A percentile compares a stretch with the other conserved stretches of the same genome.
These are phyloP conservation scores for Nemotelus pantherinus DNA, from an alignment of 2,888 invertebrate species.

Conservation along the genomic window DNA sequence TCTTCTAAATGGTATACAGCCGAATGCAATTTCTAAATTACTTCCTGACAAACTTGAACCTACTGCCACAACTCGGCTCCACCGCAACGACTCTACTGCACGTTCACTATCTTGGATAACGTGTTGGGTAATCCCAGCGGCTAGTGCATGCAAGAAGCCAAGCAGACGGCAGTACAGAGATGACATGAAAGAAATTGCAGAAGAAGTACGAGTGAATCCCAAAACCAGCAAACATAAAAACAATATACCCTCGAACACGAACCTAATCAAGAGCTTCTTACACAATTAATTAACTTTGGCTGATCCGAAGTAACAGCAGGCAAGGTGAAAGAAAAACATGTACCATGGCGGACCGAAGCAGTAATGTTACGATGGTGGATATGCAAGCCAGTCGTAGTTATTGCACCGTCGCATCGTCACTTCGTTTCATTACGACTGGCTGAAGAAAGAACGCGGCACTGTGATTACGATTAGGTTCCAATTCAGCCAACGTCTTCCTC, in stretches of 20 bases:
- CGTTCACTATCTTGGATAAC: constrained; percentile 17
- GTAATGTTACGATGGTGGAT: not conserved
- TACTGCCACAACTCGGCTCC: constrained; percentile 2
- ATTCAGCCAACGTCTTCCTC: constrained; percentile 29
- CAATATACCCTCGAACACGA: constrained; percentile 7
- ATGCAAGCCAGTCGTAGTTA: not conserved
- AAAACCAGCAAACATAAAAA: constrained; percentile 19
- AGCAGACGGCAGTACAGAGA: not conserved
- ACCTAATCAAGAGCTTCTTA: constrained; percentile 44
- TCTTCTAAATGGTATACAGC: constrained; percentile 1
- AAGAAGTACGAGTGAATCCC: not conserved
- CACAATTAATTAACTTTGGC: constrained; percentile 42
- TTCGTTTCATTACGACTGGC: constrained; percentile 12
- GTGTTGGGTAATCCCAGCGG: constrained; percentile 15
- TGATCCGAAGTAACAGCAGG: not conserved
- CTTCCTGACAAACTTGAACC: constrained; percentile 43
- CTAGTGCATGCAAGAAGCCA: not conserved
- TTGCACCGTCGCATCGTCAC: not conserved
- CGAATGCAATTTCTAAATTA: constrained; percentile 19
- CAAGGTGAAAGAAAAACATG: not conserved
- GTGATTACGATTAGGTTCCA: constrained; percentile 5
- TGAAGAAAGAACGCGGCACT: not conserved
- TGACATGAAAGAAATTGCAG: constrained; percentile 12
- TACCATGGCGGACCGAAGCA: not conserved
- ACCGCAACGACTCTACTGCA: constrained; percentile 1